Evolutionary conservation across 2,797 vertebrate genomes (phyloP).

Genomic region (Oreochromis grahami): DNA sequence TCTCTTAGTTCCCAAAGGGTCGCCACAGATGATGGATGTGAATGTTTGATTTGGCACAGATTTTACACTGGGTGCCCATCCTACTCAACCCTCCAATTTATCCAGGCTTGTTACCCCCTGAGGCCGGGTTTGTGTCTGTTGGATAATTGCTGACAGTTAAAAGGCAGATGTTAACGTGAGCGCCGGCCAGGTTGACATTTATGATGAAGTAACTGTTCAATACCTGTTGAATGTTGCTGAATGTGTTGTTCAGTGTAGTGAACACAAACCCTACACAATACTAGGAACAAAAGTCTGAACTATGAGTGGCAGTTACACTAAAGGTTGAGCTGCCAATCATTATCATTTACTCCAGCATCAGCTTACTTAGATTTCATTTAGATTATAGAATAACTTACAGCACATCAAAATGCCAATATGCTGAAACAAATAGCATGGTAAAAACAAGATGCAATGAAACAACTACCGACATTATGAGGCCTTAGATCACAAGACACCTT

Average conservation of each 20-base stretch:
- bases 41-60: neutral
- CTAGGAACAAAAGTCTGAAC: neutral
- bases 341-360: neutral
- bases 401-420: neutral
- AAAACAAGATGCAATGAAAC: neutral
- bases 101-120: neutral
- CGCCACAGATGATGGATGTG: neutral
- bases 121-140: neutral
- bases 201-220: neutral
- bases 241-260: neutral
- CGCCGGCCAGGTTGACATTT: neutral
- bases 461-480: neutral
- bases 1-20: neutral
- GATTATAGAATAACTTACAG: neutral
- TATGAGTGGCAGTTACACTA: neutral
- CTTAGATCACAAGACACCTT: neutral
- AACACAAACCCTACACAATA: neutral
- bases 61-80: neutral
- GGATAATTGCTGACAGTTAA: neutral
- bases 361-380: neutral
- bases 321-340: neutral
- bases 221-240: neutral
- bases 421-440: neutral
- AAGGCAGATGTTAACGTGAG: neutral
- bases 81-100: neutral